A percentile compares a stretch with the other conserved stretches of the same genome.
phyloP scores from a whole-genome alignment of 1,140 invertebrate species.

The Ceratoteleas bidentatus region DNA sequence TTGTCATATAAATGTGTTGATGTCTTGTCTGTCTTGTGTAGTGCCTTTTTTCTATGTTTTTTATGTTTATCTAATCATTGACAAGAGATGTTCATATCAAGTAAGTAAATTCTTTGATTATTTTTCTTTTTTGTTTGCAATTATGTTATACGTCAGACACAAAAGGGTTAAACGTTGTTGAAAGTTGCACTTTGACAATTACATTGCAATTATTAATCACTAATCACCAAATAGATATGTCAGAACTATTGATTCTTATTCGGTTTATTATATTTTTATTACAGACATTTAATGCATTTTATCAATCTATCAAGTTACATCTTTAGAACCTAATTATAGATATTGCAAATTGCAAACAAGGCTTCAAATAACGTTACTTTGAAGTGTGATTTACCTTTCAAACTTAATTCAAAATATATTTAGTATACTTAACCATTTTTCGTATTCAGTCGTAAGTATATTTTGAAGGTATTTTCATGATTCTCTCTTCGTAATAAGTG shows the following conservation, averaged over 20 bases:
- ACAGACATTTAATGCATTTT: constrained; percentile 48
- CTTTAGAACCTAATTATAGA: constrained; percentile 40
- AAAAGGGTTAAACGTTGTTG: constrained; percentile 43
- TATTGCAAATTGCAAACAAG: constrained; percentile 47
- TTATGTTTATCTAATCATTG: not conserved
- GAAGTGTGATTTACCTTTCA: constrained; percentile 49
- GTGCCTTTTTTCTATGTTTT: not conserved
- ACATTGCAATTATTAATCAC: constrained; percentile 6
- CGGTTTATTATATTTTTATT: constrained; percentile 47
- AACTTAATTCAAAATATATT: constrained; percentile 41
- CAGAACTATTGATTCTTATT: constrained; percentile 25
- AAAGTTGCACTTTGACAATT: constrained; percentile 31
- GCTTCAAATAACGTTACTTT: constrained; percentile 45
- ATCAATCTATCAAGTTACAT: constrained; percentile 43
- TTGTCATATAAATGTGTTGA: constrained; percentile 1
- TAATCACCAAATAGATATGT: constrained; percentile 5
- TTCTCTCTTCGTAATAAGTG: constrained; percentile 28
- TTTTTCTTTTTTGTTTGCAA: constrained; percentile 2
- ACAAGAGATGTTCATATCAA: constrained; percentile 18
- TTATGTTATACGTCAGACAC: constrained; percentile 28
- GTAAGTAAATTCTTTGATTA: constrained; percentile 39
- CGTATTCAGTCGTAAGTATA: constrained; percentile 50
- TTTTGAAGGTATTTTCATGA: constrained; percentile 24
- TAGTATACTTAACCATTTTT: constrained; percentile 51
- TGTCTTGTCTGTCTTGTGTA: constrained; percentile 1